phyloP scores from a whole-genome alignment of 2,113 vertebrate genomes.

The Psilopogon haemacephalus region DNA sequence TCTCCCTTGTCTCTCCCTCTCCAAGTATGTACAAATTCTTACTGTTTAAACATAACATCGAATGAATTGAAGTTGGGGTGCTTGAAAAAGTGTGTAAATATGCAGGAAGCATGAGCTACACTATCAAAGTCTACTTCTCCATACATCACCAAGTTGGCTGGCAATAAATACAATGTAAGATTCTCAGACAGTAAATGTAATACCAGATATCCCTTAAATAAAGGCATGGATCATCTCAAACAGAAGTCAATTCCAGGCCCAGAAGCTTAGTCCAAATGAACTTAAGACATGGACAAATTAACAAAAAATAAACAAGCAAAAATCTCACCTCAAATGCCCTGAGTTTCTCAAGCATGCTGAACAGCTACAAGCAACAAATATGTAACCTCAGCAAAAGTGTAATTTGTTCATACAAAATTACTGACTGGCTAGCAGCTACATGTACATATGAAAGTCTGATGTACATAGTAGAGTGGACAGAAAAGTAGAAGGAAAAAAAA shows the following conservation, averaged over 20 bases:
- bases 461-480: background rate
- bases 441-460: background rate
- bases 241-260: conserved; percentile 14
- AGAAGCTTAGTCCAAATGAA: conserved; percentile 22
- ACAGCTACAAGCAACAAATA: background rate
- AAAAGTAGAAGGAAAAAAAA: background rate
- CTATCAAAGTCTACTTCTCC: background rate
- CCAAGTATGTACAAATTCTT: background rate
- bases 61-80: background rate
- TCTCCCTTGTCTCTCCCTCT: background rate
- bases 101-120: background rate
- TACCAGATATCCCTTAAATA: background rate
- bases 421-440: background rate
- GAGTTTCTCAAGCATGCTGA: background rate
- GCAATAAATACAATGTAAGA: background rate
- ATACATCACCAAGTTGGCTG: background rate
- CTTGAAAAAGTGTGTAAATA: conserved; percentile 9
- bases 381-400: background rate
- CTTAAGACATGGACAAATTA: conserved; percentile 3
- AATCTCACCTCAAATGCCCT: background rate
- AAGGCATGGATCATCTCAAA: conserved; percentile 32
- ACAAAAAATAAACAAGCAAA: conserved; percentile 27
- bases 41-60: background rate
- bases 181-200: conserved; percentile 38
- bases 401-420: background rate